These are phyloP conservation scores for Leptodactylus fuscus DNA, from an alignment of 2,113 vertebrate species.

Conservation along the genomic window DNA sequence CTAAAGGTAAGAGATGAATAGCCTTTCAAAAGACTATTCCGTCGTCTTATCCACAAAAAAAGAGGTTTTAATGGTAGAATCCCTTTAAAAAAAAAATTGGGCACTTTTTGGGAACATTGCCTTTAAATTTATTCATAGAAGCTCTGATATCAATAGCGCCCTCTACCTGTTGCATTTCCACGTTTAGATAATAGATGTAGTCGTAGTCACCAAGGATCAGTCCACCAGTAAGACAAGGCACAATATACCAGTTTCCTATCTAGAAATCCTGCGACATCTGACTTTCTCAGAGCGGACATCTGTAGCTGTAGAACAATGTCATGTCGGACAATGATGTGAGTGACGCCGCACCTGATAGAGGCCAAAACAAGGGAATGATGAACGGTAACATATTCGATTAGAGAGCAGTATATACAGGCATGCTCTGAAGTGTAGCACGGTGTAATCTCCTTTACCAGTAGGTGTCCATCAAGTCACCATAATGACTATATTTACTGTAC, in stretches of 20 bases:
- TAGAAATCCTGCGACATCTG: not conserved
- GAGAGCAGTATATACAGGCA: not conserved
- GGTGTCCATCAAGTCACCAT: slow-evolving; percentile 23
- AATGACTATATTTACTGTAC: slow-evolving; percentile 16
- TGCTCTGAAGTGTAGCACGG: not conserved
- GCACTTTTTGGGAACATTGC: too few species aligned
- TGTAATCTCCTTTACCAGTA: slow-evolving; percentile 1
- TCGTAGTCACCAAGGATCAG: not conserved
- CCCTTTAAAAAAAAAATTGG: too few species aligned
- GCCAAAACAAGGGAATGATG: not conserved
- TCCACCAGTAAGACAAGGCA: not conserved
- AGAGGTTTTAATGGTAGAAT: too few species aligned
- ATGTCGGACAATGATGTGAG: not conserved
- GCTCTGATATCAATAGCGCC: not conserved
- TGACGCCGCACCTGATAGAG: not conserved
- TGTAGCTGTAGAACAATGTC: not conserved
- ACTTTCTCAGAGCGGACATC: not conserved
- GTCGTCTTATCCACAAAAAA: too few species aligned
- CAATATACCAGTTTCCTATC: not conserved
- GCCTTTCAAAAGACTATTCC: too few species aligned
- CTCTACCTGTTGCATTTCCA: not conserved
- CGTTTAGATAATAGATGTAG: not conserved
- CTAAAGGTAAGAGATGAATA: too few species aligned
- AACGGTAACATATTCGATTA: slow-evolving; percentile 18
- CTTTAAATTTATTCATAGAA: too few species aligned